A percentile compares a stretch with the other conserved stretches of the same genome.
Conservation (phyloP, 2,113 vertebrate genomes). For the Eclectus roratus region DNA sequence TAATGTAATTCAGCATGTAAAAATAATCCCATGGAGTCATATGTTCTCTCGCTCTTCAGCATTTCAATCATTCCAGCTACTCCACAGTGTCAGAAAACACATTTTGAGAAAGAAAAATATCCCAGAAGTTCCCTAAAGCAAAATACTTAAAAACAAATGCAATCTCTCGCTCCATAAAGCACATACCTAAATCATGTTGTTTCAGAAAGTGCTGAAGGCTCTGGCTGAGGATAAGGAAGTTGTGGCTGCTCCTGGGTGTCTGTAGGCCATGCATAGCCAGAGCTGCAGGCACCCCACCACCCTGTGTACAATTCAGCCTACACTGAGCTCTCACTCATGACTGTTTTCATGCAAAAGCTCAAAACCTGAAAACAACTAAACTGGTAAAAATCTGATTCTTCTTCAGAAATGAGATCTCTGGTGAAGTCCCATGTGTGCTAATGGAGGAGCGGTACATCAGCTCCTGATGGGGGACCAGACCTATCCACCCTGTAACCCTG, state of each 20-base stretch:
- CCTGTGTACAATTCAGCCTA: not conserved
- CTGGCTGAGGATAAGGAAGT: not conserved
- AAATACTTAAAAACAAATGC: not conserved
- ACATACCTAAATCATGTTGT: not conserved
- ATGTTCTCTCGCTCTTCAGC: not conserved
- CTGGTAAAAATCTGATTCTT: not conserved
- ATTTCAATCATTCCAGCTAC: constrained; percentile 30
- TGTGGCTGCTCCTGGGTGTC: not conserved
- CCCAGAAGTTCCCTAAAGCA: not conserved
- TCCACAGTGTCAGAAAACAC: not conserved
- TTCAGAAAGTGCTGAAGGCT: not conserved
- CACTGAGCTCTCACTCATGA: not conserved
- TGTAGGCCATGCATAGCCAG: not conserved
- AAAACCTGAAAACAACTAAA: not conserved
- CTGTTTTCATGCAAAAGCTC: not conserved
- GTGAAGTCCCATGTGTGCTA: not conserved
- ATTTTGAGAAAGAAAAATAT: not conserved
- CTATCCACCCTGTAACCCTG: fast-evolving
- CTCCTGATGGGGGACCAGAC: not conserved
- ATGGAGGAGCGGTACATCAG: not conserved
- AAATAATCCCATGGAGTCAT: constrained; percentile 22
- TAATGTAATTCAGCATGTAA: constrained; percentile 12
- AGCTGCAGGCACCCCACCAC: not conserved
- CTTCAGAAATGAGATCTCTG: not conserved
- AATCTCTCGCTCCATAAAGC: not conserved